Evolutionary conservation across 1,140 invertebrate genomes (phyloP).

Genomic region (Habropoda laboriosa): DNA sequence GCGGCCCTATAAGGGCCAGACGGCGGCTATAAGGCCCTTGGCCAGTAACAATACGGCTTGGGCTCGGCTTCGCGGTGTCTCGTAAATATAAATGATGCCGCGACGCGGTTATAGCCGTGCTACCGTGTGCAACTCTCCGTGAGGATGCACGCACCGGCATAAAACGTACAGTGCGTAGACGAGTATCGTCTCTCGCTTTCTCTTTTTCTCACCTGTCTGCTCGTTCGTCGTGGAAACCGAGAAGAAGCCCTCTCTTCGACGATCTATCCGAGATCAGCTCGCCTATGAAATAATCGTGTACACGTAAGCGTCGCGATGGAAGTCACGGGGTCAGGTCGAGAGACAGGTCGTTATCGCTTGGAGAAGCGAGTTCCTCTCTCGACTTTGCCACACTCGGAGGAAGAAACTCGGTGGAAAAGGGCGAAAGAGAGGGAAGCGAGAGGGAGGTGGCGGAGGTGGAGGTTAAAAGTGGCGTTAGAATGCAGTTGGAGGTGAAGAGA

Average conservation of each 20-base stretch:
- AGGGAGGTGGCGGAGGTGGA: conserved; percentile 3
- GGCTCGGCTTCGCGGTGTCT: conserved; percentile 74
- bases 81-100: conserved; percentile 82
- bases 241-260: background rate
- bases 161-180: conserved; percentile 66
- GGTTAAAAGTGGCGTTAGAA: conserved; percentile 57
- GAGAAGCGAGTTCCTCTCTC: background rate
- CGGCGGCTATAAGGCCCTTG: conserved; percentile 72
- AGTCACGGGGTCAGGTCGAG: conserved; percentile 25
- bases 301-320: conserved; percentile 12
- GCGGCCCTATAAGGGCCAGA: conserved; percentile 77
- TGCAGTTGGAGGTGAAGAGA: conserved; percentile 35
- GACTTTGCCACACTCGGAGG: conserved; percentile 45
- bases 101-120: conserved; percentile 76
- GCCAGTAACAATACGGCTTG: conserved; percentile 78
- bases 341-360: conserved; percentile 24
- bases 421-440: background rate
- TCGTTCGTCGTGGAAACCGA: background rate
- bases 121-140: conserved; percentile 68
- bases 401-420: conserved; percentile 28
- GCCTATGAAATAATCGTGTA: no score
- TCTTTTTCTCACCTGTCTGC: background rate
- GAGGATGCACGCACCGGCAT: conserved; percentile 60
- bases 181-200: conserved; percentile 54
- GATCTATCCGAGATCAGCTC: background rate